These are phyloP conservation scores for Ceryle rudis DNA, from an alignment of 2,797 vertebrate species.

Conservation along the genomic window DNA sequence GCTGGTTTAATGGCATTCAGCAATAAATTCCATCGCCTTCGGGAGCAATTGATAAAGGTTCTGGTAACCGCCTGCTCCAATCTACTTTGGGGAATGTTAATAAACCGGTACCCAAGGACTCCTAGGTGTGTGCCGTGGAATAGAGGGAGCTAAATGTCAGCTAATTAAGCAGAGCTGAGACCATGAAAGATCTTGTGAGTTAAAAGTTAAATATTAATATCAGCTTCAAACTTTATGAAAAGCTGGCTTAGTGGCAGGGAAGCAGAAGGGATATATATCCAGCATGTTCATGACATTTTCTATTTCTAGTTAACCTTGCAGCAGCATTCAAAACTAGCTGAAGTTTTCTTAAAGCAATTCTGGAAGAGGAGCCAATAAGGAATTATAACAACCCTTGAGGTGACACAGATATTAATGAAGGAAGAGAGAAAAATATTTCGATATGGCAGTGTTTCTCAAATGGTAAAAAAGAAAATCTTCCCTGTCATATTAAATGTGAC, in stretches of 20 bases:
- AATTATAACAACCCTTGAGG: conserved; percentile 33
- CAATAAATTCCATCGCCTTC: conserved; percentile 51
- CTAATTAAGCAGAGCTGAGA: conserved; percentile 63
- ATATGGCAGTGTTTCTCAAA: background rate
- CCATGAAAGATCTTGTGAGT: conserved; percentile 55
- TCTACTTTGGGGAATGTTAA: conserved; percentile 60
- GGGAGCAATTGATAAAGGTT: conserved; percentile 50
- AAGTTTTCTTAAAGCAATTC: conserved; percentile 41
- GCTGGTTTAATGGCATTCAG: conserved; percentile 13
- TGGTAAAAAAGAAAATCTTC: background rate
- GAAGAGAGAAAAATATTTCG: conserved; percentile 28
- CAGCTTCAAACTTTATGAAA: conserved; percentile 56
- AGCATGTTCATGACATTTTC: conserved; percentile 24
- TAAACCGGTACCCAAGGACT: conserved; percentile 34
- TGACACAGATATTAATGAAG: conserved; percentile 40
- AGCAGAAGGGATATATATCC: conserved; percentile 20
- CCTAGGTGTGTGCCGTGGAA: background rate
- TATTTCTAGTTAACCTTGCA: conserved; percentile 37
- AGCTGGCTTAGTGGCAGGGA: conserved; percentile 31
- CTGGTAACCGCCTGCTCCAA: conserved; percentile 38
- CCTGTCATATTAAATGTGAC: background rate
- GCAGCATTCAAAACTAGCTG: conserved; percentile 19
- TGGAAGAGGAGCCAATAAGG: conserved; percentile 36
- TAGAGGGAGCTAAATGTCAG: conserved; percentile 52
- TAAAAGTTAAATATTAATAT: conserved; percentile 70